Evolutionary conservation across 1,140 invertebrate genomes (phyloP), one percentile per base, ranked within the genome.

Genomic region (Drosophila truncata): DNA sequence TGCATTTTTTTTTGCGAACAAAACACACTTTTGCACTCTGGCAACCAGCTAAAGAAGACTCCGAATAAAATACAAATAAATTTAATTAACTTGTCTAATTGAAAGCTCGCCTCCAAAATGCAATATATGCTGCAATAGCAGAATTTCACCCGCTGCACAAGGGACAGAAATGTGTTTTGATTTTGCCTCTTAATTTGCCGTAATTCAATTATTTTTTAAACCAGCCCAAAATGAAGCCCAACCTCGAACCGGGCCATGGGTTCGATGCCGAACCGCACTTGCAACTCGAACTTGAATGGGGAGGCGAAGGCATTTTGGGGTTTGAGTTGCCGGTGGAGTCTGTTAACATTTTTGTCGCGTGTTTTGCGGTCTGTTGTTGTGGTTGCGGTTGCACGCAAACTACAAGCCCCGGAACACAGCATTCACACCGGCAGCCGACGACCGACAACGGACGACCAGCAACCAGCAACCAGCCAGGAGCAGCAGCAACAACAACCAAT

Each of bases 261-360:
- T 64, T 62, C 57, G 52, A 52, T 29, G 18, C 18, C 31, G 52
- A 60, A 44, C 57, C 18, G 11, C n/a, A 55, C 50, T 54, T 60
- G 57, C 73, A 78, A 61, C 63, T 78, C 75, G 47, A 59, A 76
- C 72, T 4, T 9, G 7, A 14, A 2, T 0, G 33, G 33, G 23
- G 41, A 25, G 23, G n/a, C 9, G 14, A 20, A 3, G 14, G 4
- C 52, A 18, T 39, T 47, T 77, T 63, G 33, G 63, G 55, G 55
- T 4, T 16, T 20, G 52, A 33, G 37, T 23, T 60, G 33, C 7
- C 25, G 55, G 59, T 27, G 58, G 50, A 69, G 67, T 80, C 81
- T 82, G 81, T 91, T 91, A 91, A 91, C 88, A 91, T 91, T 91
- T 91, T 85, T 87, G 88, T 91, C 83, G 88, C 88, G 88, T 91